Evolutionary conservation across 2,888 invertebrate species (phyloP), one percentile per base, ranked within the genome.

Genomic region (Aspidiotus destructor): DNA sequence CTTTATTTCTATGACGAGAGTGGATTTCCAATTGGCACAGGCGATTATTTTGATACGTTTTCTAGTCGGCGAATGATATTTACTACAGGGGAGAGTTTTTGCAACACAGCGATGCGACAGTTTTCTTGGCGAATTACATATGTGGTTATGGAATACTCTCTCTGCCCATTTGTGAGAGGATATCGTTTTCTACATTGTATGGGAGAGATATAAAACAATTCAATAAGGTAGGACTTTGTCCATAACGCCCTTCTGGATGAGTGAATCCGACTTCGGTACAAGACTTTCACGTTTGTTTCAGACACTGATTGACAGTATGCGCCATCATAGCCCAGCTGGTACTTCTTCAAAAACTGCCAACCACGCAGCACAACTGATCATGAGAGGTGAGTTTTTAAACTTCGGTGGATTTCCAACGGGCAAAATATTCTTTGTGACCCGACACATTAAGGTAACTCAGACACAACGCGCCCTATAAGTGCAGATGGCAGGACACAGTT

Each of bases 191-290:
- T 60, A 60, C 62, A 2, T 54, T 68, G 6, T 68, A 60, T 40
- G 70, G 70, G 13, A 63, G 44, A 13, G 70, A 70, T 41, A 58
- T 58, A 7, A 13, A 70, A 15, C n/a, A 61, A 15, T 70, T 70
- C 16, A 60, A 70, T 41, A 28, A 40, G 7, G 70, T 69, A 68
- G 61, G 28, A 28, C 52, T 28, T 16, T 17, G 9, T 10, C n/a
- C 8, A 61, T 28, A 54, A 57, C 7, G 40, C 57, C 13, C 10
- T 7, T 57, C 9, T n/a, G 41, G 41, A 17, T 28, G 17, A 13
- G 10, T n/a, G 11, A 42, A 13, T 42, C 13, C 42, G 16, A 13
- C 28, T 44, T 8, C 7, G 28, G 28, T 28, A 28, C 28, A 28
- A 28, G 28, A 28, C 28, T 28, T 5, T 5, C 28, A 28, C 28